Evolutionary conservation across 2,797 vertebrate genomes (phyloP), one percentile per base, ranked within the genome.

Genomic region (Lutjanus campechanus): DNA sequence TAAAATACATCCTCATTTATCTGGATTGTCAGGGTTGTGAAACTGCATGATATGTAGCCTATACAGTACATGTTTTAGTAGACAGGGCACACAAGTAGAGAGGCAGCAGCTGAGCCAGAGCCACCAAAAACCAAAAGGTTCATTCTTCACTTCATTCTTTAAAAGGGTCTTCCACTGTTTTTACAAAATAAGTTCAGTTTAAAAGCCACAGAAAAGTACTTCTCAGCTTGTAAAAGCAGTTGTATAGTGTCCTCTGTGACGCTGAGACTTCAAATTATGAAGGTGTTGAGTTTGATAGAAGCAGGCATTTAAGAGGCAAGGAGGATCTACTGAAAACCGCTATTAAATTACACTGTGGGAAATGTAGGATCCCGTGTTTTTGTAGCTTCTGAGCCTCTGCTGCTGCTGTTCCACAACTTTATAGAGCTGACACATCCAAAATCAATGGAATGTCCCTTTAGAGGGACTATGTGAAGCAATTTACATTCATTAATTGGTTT

Each of bases 1-100:
- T 65, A 10, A 59, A 88, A 76, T 69, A 16, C 29, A 69, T 60
- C 53, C 60, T 63, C 11, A 15, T 76, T 25, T 55, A 16, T 20
- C 44, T 5, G 36, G 49, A 75, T 36, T 46, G 5, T 40, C 16
- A 44, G 15, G 22, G 4, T 5, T 25, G 40, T 59, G 25, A 70
- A 22, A 13, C 20, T 29, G 15, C 29, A 72, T 22, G 12, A 69
- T 62, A 46, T 0, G 9, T n/a, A 20, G 16, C 5, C 22, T 10
- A 12, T 7, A 47, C 25, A 25, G 25, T 25, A 25, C 10, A 3
- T 64, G 10, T 65, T 69, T 69, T 1, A 59, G 11, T 36, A 36
- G 29, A 36, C 29, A 36, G 4, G 5, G 29, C 11, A 46, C 47
- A 62, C 19, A 29, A 46, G 2, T 15, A 41, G 29, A 49, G 11